These are phyloP conservation scores for Bugula neritina DNA, from an alignment of 2,888 invertebrate species.

Conservation along the genomic window DNA sequence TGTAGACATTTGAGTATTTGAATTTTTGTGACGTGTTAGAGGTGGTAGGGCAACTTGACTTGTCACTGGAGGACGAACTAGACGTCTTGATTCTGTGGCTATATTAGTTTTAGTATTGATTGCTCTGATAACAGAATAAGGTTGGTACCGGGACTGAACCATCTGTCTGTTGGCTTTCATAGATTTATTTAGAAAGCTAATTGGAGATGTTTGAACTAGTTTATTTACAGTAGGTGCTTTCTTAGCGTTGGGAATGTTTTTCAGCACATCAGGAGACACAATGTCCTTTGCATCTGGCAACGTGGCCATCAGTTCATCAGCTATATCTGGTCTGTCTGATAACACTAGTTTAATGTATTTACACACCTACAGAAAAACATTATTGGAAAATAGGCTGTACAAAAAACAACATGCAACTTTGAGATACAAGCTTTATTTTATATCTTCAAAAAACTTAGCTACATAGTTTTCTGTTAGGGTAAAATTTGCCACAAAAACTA, in stretches of 20 bases:
- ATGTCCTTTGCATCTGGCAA: slow-evolving; percentile 6
- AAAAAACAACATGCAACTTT: background rate
- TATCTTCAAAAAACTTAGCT: too few species aligned
- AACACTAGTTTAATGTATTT: slow-evolving; percentile 1
- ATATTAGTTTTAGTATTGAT: background rate
- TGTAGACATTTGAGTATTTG: background rate
- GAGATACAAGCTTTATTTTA: too few species aligned
- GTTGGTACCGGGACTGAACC: background rate
- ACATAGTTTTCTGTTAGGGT: too few species aligned
- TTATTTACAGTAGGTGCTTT: background rate
- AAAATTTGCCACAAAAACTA: too few species aligned
- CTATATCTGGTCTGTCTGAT: background rate
- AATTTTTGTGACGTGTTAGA: background rate
- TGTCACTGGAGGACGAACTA: background rate
- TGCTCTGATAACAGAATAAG: background rate
- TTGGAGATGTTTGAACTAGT: background rate
- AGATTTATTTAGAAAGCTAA: too few species aligned
- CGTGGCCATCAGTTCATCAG: background rate
- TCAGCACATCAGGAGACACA: background rate
- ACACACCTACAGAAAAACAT: background rate
- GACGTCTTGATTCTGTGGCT: background rate
- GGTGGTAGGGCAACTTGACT: background rate
- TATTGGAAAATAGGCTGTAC: background rate
- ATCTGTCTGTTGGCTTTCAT: background rate
- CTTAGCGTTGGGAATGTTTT: background rate